Percentiles rank a stretch among this genome's conserved stretches.
These are phyloP conservation scores for Phymatocera aterrima DNA, from an alignment of 2,888 invertebrate genomes.

Conservation along the genomic window DNA sequence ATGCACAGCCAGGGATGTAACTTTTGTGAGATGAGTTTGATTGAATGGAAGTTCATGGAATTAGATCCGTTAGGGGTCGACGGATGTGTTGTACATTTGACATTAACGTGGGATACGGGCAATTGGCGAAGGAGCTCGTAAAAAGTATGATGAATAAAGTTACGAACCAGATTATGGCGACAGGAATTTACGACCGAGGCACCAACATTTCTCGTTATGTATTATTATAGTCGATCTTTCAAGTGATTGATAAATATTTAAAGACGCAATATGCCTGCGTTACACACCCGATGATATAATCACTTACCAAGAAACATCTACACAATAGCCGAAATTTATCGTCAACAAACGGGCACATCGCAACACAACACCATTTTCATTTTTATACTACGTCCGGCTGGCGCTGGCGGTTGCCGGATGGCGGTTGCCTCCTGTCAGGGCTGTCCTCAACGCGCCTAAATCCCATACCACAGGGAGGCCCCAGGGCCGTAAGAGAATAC, in stretches of 20 bases:
- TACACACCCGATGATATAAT: slow-evolving; percentile 5
- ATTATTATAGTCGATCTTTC: slow-evolving; percentile 31
- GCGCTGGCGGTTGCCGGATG: slow-evolving; percentile 43
- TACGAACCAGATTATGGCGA: slow-evolving; percentile 46
- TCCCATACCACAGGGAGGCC: slow-evolving; percentile 21
- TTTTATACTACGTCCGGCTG: slow-evolving; percentile 45
- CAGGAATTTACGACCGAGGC: slow-evolving; percentile 21
- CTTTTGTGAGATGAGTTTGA: not conserved
- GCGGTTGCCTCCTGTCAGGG: slow-evolving; percentile 44
- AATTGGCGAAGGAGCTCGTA: not conserved
- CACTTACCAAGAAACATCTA: slow-evolving; percentile 73
- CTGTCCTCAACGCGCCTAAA: slow-evolving; percentile 16
- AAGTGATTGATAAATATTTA: slow-evolving; percentile 23
- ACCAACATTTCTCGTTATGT: slow-evolving; percentile 19
- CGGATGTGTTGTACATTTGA: not conserved
- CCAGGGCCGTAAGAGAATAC: slow-evolving; percentile 13
- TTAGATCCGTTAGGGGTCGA: not conserved
- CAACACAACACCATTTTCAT: slow-evolving; percentile 54
- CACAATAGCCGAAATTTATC: slow-evolving; percentile 67
- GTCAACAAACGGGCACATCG: slow-evolving; percentile 66
- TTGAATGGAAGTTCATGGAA: not conserved
- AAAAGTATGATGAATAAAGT: slow-evolving; percentile 7
- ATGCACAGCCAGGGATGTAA: slow-evolving; percentile 19
- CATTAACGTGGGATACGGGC: not conserved
- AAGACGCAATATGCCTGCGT: not conserved